Evolutionary conservation across 2,113 vertebrate genomes (phyloP).

Genomic region (Cnemophilus loriae): DNA sequence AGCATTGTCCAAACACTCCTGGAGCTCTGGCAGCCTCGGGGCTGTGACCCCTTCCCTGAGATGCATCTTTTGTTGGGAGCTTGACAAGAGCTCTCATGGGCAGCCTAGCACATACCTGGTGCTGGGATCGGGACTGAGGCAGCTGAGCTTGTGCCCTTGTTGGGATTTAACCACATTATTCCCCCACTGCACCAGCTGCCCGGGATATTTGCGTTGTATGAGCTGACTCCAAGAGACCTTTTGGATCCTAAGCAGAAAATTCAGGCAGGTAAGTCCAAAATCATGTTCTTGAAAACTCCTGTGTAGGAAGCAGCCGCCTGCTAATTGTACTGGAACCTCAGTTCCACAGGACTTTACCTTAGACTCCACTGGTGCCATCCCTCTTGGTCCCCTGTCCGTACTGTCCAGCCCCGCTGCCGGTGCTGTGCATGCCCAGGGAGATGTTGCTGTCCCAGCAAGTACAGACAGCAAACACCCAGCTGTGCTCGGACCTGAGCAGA

Average conservation of each 20-base stretch:
- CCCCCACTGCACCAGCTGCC: neutral
- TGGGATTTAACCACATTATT: neutral
- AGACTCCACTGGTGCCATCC: neutral
- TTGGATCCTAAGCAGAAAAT: neutral
- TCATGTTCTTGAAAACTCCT: neutral
- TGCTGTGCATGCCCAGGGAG: neutral
- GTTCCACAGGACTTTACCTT: neutral
- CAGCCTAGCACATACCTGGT: neutral
- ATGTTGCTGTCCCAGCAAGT: fast-evolving
- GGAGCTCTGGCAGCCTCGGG: neutral
- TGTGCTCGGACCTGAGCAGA: too few relatives aligned
- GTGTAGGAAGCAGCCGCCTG: fast-evolving
- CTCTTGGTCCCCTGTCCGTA: neutral
- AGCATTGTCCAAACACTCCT: fast-evolving
- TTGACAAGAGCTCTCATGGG: neutral
- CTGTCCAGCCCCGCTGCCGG: neutral
- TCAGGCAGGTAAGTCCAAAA: neutral
- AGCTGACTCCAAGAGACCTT: neutral
- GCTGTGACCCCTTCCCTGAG: neutral
- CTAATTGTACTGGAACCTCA: neutral
- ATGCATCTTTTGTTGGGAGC: neutral
- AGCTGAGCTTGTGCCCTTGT: neutral
- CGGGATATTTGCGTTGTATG: neutral
- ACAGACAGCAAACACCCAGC: neutral
- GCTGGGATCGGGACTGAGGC: neutral